These are phyloP conservation scores for Phrynocephalus vlangalii DNA, from an alignment of 2,797 vertebrate species.

Conservation along the genomic window DNA sequence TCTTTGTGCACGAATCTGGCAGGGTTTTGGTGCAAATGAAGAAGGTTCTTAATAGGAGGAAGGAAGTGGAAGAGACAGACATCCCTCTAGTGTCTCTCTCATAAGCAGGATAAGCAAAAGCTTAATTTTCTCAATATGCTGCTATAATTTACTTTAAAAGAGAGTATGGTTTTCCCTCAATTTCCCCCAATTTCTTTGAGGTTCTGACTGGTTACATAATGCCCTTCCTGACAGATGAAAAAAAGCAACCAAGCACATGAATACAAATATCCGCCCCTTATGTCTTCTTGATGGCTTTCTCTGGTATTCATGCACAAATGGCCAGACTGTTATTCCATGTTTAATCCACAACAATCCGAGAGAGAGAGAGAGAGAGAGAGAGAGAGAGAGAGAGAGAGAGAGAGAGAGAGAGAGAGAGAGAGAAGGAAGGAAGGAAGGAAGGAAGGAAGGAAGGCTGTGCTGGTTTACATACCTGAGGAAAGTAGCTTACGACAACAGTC, in stretches of 20 bases:
- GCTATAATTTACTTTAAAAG: no score
- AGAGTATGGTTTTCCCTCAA: neutral
- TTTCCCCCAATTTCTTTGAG: neutral
- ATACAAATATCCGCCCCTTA: neutral
- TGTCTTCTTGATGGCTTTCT: neutral
- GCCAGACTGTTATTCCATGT: neutral
- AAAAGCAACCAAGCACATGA: neutral
- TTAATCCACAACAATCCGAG: neutral
- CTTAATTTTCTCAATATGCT: neutral
- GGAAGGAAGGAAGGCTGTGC: accelerated
- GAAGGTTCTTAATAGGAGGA: neutral
- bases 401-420: no score
- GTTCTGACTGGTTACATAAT: neutral
- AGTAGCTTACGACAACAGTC: constrained; percentile 99
- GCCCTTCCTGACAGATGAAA: neutral
- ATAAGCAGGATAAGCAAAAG: neutral
- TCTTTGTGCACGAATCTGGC: neutral
- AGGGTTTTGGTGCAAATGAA: neutral
- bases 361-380: accelerated
- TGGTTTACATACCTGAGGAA: constrained; percentile 88
- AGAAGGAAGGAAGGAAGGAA: no score
- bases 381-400: accelerated
- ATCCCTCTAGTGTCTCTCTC: neutral
- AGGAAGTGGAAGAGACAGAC: neutral
- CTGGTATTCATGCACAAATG: neutral